Evolutionary conservation across 2,888 invertebrate genomes (phyloP).

Genomic region (Gastracanthus pulcherrimus): DNA sequence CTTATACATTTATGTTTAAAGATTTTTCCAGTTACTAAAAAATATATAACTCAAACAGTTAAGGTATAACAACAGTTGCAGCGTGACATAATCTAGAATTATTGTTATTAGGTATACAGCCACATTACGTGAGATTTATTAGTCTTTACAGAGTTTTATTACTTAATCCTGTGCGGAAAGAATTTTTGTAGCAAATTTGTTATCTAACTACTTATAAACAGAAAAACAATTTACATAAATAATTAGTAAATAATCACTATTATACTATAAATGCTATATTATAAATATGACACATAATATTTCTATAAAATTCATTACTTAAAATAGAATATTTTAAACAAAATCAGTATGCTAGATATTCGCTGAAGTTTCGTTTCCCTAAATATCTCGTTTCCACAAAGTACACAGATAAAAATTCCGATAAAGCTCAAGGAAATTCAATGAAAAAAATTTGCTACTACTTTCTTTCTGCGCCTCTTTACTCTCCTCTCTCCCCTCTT

Average conservation of each 20-base stretch:
- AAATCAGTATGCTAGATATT: too few relatives aligned
- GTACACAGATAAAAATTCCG: background rate
- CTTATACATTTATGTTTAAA: background rate
- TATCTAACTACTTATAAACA: too few relatives aligned
- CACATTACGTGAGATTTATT: too few relatives aligned
- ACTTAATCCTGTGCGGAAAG: background rate
- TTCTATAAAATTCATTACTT: too few relatives aligned
- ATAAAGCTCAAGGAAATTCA: too few relatives aligned
- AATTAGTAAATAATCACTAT: too few relatives aligned
- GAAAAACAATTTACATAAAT: too few relatives aligned
- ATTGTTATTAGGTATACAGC: conserved; percentile 13
- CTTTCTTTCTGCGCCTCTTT: too few relatives aligned
- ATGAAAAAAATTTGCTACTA: conserved; percentile 27
- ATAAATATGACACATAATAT: too few relatives aligned
- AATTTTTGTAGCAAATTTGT: conserved; percentile 22
- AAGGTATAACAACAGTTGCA: background rate
- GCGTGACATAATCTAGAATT: conserved; percentile 19
- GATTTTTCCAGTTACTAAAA: background rate
- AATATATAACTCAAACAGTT: background rate
- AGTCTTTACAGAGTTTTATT: background rate
- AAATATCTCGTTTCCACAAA: background rate
- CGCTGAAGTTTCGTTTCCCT: too few relatives aligned
- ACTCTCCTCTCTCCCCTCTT: background rate
- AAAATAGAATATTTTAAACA: too few relatives aligned
- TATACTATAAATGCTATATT: too few relatives aligned